Conservation (phyloP, 2,113 vertebrate species). For the Diphyllodes magnificus region DNA sequence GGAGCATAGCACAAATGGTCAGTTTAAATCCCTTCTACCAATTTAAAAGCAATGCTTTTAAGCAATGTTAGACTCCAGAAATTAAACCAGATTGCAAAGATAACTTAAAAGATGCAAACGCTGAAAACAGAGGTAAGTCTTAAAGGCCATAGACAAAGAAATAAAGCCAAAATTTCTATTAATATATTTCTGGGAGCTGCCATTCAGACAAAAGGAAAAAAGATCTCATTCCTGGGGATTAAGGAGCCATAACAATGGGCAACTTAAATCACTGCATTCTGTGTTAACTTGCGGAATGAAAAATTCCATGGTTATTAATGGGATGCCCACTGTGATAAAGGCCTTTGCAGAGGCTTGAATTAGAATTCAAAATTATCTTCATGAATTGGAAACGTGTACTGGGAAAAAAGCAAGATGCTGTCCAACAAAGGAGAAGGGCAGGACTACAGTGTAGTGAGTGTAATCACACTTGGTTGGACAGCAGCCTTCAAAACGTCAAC, state of each 20-base stretch:
- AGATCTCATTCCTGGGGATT: background rate
- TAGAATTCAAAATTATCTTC: background rate
- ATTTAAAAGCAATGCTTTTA: background rate
- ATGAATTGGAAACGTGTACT: background rate
- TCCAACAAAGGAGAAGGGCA: background rate
- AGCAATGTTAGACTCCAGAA: background rate
- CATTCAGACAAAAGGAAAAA: background rate
- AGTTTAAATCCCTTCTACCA: background rate
- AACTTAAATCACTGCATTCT: background rate
- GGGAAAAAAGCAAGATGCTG: background rate
- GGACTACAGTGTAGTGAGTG: background rate
- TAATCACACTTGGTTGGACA: rapidly evolving
- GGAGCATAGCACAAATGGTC: background rate
- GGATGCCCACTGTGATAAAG: background rate
- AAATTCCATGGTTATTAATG: background rate
- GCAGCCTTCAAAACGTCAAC: background rate
- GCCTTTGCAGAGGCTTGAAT: background rate
- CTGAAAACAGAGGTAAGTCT: background rate
- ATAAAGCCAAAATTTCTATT: background rate
- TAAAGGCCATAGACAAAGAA: background rate
- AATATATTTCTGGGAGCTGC: background rate
- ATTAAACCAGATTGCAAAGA: background rate
- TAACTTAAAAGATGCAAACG: background rate
- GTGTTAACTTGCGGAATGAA: background rate
- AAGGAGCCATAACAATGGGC: background rate